These are phyloP conservation scores for Pseudocheirus occidentalis DNA, from an alignment of 2,797 vertebrate species.

Conservation along the genomic window DNA sequence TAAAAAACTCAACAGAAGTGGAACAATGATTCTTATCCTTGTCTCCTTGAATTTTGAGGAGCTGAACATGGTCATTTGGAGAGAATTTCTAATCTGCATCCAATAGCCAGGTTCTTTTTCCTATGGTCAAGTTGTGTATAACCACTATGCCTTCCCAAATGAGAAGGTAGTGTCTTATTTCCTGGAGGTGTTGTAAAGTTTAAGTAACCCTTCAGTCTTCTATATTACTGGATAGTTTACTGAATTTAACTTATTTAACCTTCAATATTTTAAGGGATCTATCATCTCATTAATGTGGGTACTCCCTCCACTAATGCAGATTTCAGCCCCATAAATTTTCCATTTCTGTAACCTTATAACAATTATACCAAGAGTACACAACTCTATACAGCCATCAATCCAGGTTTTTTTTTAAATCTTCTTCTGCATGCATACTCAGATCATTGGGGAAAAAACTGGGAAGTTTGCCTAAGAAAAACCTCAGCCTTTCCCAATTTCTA, in stretches of 20 bases:
- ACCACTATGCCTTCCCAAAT: background rate
- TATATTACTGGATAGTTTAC: background rate
- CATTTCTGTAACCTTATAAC: background rate
- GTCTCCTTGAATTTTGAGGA: slow-evolving; percentile 18
- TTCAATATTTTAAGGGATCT: background rate
- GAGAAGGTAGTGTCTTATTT: background rate
- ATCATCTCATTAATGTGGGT: background rate
- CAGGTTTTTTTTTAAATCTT: background rate
- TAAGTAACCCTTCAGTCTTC: background rate
- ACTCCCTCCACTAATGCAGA: background rate
- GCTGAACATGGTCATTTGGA: slow-evolving; percentile 52
- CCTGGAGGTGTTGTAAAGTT: background rate
- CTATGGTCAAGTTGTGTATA: background rate
- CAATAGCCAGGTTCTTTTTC: background rate
- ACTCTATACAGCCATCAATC: background rate
- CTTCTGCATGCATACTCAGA: background rate
- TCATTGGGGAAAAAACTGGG: background rate
- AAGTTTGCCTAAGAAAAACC: background rate
- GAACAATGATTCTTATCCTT: slow-evolving; percentile 50
- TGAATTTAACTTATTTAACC: background rate
- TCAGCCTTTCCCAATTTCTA: background rate
- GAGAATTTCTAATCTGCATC: background rate
- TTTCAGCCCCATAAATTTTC: background rate
- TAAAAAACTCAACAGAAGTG: slow-evolving; percentile 62
- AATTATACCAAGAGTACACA: background rate